A percentile compares a stretch with the other conserved stretches of the same genome.
phyloP scores from a whole-genome alignment of 1,140 invertebrate species.

The Antheraea pernyi region DNA sequence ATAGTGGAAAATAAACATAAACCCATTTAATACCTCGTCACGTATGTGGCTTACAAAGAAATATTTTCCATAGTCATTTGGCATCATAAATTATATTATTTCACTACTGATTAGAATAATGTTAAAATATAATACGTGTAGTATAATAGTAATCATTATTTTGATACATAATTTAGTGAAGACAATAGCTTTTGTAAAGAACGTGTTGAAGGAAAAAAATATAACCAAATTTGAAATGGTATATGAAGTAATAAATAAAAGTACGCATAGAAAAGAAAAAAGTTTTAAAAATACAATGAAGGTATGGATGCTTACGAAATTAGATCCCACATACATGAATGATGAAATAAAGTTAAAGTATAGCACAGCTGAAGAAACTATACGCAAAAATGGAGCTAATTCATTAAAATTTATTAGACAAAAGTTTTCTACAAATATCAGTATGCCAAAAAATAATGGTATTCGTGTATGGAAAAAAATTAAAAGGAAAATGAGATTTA shows the following conservation, averaged over 20 bases:
- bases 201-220: neutral
- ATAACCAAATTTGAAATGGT: neutral
- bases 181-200: neutral
- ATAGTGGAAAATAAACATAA: neutral
- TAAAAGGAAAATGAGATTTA: neutral
- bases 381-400: neutral
- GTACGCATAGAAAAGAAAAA: neutral
- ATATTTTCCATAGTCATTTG: too few species aligned
- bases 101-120: neutral
- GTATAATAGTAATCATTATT: neutral
- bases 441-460: neutral
- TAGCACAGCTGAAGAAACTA: neutral
- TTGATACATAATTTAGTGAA: neutral
- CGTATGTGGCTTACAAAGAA: too few species aligned
- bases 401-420: neutral
- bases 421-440: neutral
- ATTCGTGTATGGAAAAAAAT: neutral
- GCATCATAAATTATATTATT: too few species aligned
- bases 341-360: neutral
- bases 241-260: neutral
- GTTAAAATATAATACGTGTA: neutral
- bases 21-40: neutral
- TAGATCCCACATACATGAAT: neutral
- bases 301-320: neutral
- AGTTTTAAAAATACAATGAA: neutral